phyloP scores from a whole-genome alignment of 2,888 invertebrate genomes.

The Lasius fuliginosus region DNA sequence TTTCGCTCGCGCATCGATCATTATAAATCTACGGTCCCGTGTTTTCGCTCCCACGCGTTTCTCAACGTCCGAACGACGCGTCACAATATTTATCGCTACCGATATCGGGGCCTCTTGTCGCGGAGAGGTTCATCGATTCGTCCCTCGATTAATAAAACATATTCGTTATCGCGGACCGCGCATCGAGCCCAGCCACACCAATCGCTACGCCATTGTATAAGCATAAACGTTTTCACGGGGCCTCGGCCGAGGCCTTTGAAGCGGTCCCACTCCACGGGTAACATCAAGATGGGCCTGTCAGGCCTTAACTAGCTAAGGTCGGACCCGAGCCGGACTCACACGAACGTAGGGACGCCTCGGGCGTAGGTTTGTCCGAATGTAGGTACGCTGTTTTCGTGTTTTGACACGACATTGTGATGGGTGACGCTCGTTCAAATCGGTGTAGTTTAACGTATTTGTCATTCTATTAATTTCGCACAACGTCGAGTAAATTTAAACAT shows the following conservation, averaged over 20 bases:
- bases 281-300: conserved; percentile 84
- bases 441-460: conserved; percentile 63
- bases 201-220: conserved; percentile 81
- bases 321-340: conserved; percentile 74
- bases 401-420: conserved; percentile 83
- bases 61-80: not conserved
- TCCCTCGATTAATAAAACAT: conserved; percentile 30
- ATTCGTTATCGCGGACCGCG: conserved; percentile 22
- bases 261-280: conserved; percentile 77
- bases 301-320: conserved; percentile 84
- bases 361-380: conserved; percentile 63
- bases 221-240: conserved; percentile 84
- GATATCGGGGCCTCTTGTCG: conserved; percentile 37
- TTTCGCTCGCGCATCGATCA: conserved; percentile 35
- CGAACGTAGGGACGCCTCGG: conserved; percentile 71
- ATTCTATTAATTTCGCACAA: conserved; percentile 60
- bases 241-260: conserved; percentile 82
- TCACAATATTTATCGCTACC: conserved; percentile 41
- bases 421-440: conserved; percentile 66
- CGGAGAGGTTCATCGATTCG: not conserved
- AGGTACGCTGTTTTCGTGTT: conserved; percentile 79
- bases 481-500: not conserved
- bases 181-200: conserved; percentile 59
- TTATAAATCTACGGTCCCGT: conserved; percentile 25
- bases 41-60: conserved; percentile 15